Percentiles rank a stretch among this genome's conserved stretches.
phyloP scores from a whole-genome alignment of 1,140 invertebrate species.

The Scylla paramamosain region DNA sequence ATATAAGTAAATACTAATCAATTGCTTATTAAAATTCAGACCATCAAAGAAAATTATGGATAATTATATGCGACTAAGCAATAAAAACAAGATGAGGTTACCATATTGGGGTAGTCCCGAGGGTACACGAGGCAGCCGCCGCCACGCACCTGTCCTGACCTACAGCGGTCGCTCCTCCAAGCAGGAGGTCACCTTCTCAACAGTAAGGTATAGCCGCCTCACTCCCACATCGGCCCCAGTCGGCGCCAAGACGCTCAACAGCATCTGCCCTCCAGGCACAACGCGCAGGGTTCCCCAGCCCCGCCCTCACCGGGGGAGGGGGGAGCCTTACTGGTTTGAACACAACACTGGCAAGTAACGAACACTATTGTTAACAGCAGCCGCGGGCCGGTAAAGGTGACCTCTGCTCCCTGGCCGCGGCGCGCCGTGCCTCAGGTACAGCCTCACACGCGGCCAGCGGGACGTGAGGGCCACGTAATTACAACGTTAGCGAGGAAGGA shows the following conservation, averaged over 20 bases:
- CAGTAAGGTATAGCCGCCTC: neutral
- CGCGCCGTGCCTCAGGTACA: conserved; percentile 8
- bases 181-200: neutral
- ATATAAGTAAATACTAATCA: neutral
- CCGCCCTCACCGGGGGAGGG: neutral
- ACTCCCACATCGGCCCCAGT: neutral
- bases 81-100: neutral
- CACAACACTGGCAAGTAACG: conserved; percentile 1
- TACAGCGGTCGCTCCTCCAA: neutral
- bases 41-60: neutral
- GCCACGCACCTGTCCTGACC: conserved; percentile 40
- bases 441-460: conserved; percentile 15
- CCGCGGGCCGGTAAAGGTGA: neutral
- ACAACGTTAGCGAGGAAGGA: neutral
- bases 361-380: conserved; percentile 22
- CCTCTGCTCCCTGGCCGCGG: conserved; percentile 7
- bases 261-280: neutral
- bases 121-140: neutral
- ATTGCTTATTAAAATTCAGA: neutral
- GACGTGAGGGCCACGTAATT: conserved; percentile 6
- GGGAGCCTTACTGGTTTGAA: neutral
- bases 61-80: neutral
- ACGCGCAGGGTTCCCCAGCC: neutral
- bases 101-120: neutral
- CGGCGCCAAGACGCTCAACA: neutral